Evolutionary conservation across 2,888 invertebrate species (phyloP).

Genomic region (Phengaris arion): DNA sequence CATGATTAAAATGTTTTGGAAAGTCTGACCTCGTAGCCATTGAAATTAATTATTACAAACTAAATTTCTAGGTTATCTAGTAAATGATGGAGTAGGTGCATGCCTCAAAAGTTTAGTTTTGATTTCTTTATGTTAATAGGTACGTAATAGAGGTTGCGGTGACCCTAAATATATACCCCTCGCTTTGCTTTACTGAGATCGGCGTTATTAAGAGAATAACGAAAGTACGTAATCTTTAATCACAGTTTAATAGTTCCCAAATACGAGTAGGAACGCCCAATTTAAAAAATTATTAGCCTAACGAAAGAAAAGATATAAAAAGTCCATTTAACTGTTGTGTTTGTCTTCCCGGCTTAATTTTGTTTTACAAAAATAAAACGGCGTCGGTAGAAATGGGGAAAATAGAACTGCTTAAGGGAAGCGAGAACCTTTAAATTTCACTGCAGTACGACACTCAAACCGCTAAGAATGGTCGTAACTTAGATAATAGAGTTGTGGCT

Average conservation of each 20-base stretch:
- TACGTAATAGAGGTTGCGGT: too few species aligned
- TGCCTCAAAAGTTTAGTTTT: too few species aligned
- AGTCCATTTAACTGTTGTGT: background rate
- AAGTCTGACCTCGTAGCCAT: too few species aligned
- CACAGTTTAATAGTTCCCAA: background rate
- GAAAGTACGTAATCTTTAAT: background rate
- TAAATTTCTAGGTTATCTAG: too few species aligned
- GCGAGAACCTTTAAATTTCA: background rate
- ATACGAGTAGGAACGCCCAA: background rate
- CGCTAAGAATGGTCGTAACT: background rate
- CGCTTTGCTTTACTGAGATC: too few species aligned
- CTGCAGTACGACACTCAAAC: background rate
- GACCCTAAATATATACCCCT: too few species aligned
- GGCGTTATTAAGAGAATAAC: background rate
- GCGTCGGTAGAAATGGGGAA: background rate
- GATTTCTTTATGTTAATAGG: too few species aligned
- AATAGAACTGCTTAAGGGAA: background rate
- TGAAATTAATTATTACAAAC: too few species aligned
- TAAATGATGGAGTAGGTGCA: too few species aligned
- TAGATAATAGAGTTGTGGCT: conserved; percentile 1
- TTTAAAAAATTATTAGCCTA: background rate
- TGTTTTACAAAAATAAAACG: conserved; percentile 1
- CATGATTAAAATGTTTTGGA: too few species aligned
- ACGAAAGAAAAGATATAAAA: background rate
- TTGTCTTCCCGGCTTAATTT: background rate